These are phyloP conservation scores for Heliconius congener DNA, from an alignment of 1,140 invertebrate species.

Conservation along the genomic window DNA sequence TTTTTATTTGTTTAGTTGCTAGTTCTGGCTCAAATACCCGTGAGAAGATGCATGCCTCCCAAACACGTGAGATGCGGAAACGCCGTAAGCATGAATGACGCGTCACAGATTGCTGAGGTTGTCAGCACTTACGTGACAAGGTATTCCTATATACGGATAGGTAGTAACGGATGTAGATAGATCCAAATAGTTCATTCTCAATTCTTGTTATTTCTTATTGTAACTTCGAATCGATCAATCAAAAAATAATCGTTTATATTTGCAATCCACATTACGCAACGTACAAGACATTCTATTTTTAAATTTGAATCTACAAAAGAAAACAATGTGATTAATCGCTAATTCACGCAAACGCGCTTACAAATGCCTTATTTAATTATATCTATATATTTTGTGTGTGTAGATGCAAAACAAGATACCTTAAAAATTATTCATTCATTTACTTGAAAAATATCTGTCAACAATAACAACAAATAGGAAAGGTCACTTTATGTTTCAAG, in stretches of 20 bases:
- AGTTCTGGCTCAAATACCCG: conserved; percentile 74
- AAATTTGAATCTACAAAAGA: too few relatives aligned
- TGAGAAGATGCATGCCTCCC: conserved; percentile 68
- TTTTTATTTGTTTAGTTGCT: conserved; percentile 74
- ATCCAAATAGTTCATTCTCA: neutral
- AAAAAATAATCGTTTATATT: too few relatives aligned
- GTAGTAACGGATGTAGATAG: neutral
- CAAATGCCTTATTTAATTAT: neutral
- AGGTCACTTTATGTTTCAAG: conserved; percentile 27
- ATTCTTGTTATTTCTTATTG: too few relatives aligned
- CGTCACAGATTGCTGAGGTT: conserved; percentile 37
- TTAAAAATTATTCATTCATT: neutral
- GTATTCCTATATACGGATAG: neutral
- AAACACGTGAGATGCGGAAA: conserved; percentile 41
- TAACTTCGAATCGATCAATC: too few relatives aligned
- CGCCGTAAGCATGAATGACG: conserved; percentile 65
- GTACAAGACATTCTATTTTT: too few relatives aligned
- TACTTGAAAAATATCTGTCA: conserved; percentile 29
- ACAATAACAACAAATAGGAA: conserved; percentile 31
- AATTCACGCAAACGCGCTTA: too few relatives aligned
- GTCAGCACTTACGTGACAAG: conserved; percentile 54
- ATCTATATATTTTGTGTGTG: neutral
- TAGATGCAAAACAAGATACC: neutral
- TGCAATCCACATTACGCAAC: too few relatives aligned
- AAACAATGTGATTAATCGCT: too few relatives aligned